A percentile compares a stretch with the other conserved stretches of the same genome.
Conservation (phyloP, 2,888 invertebrate species). For the Lasioglossum figueresi region DNA sequence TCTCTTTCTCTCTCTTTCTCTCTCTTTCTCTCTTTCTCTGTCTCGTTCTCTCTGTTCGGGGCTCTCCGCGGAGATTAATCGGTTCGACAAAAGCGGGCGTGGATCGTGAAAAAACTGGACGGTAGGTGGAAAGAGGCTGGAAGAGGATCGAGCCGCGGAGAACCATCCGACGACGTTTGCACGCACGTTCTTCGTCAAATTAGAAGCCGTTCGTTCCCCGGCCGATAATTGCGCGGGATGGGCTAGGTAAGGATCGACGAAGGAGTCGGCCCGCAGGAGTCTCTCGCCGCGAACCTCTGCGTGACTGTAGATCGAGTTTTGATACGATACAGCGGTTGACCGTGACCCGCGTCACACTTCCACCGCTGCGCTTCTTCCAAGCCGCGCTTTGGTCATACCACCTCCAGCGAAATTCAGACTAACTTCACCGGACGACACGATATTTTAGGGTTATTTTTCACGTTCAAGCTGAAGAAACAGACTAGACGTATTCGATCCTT, state of each 20-base stretch:
- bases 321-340: slow-evolving; percentile 68
- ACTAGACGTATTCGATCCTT: background rate
- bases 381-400: slow-evolving; percentile 30
- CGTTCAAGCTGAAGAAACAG: background rate
- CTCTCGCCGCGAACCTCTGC: slow-evolving; percentile 40
- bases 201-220: slow-evolving; percentile 24
- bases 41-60: background rate
- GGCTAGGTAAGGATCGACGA: slow-evolving; percentile 17
- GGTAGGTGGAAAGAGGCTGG: background rate
- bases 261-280: slow-evolving; percentile 40
- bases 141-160: background rate
- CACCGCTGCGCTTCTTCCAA: slow-evolving; percentile 26
- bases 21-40: background rate
- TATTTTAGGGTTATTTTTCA: background rate
- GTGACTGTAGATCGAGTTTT: slow-evolving; percentile 60
- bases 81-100: slow-evolving; percentile 58
- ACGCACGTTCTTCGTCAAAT: slow-evolving; percentile 41
- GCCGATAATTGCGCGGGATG: slow-evolving; percentile 46
- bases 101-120: slow-evolving; percentile 15
- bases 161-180: background rate
- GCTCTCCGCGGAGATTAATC: slow-evolving; percentile 49
- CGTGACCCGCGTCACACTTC: slow-evolving; percentile 69
- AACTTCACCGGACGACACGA: background rate
- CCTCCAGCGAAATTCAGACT: slow-evolving; percentile 31
- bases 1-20: slow-evolving; percentile 15